phyloP scores from a whole-genome alignment of 2,113 vertebrate species.

The Corythornis madagascariensis region DNA sequence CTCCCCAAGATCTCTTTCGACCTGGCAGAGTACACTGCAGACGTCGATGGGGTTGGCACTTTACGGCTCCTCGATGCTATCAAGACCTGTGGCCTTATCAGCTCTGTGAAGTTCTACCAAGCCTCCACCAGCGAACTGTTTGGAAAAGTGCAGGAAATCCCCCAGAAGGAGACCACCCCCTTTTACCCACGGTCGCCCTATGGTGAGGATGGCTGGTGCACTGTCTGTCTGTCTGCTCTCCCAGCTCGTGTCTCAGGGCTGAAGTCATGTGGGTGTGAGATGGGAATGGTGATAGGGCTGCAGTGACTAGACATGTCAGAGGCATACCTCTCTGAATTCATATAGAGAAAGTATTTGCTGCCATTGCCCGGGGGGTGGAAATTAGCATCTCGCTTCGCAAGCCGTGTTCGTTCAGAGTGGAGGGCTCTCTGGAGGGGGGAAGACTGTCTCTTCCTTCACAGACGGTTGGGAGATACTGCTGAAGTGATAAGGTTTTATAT shows the following conservation, averaged over 20 bases:
- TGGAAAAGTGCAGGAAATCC: slow-evolving; percentile 98
- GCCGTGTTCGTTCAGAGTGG: slow-evolving; percentile 30
- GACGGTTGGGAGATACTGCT: slow-evolving; percentile 59
- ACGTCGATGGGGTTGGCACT: slow-evolving; percentile 95
- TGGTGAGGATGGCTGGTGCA: slow-evolving; percentile 69
- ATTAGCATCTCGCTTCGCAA: slow-evolving; percentile 43
- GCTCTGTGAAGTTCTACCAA: slow-evolving; percentile 94
- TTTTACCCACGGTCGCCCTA: slow-evolving; percentile 99
- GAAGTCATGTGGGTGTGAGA: slow-evolving; percentile 62
- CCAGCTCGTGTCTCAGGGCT: slow-evolving; percentile 67
- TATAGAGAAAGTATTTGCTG: slow-evolving; percentile 40
- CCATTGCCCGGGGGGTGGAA: slow-evolving; percentile 46
- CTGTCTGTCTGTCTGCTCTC: not conserved
- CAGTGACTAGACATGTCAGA: slow-evolving; percentile 66
- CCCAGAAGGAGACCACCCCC: slow-evolving; percentile 95
- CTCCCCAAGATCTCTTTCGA: slow-evolving; percentile 92
- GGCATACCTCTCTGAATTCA: slow-evolving; percentile 49
- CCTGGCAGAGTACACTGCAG: slow-evolving; percentile 95
- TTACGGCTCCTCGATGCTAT: slow-evolving; percentile 92
- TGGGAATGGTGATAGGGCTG: slow-evolving; percentile 30
- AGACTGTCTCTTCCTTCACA: slow-evolving; percentile 34
- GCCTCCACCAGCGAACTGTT: slow-evolving; percentile 98
- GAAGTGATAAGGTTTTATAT: slow-evolving; percentile 70
- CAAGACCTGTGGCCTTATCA: slow-evolving; percentile 94
- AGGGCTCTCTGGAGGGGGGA: not conserved